Base-by-base conservation (phyloP, 2,888 invertebrate genomes). In the Lepeophtheirus nordmannii region DNA sequence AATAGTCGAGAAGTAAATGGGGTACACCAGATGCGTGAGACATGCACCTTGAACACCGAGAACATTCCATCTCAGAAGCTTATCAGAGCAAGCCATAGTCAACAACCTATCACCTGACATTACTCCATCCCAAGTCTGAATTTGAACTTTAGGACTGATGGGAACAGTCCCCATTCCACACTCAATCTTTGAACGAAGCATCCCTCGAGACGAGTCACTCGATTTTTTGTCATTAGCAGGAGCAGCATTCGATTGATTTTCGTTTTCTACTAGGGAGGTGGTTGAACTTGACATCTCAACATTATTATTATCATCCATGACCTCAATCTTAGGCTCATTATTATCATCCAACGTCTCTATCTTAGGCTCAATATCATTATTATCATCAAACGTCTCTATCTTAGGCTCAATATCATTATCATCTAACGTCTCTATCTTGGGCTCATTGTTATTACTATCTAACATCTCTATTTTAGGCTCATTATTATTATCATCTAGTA, bases 61-160 rank as follows among this genome's bases (percentile, higher is more conserved):
- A 69, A 91, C 87, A 79, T 92, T 91, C 93, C 93, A 94, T 70
- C 90, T 83, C 70, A 90, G 89, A 74, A 92, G 85, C 80, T 96
- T 94, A 80, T 94, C 94, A 69, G 92, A 92, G 76, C 94, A 96
- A 65, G 93, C 93, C 94, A 94, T 94, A 61, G 93, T 93, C 67
- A 91, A 80, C 70, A 94, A 80, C 67, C 93, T 82, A 79, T 91
- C 88, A 68, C 92, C 91, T 82, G 86, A 84, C 73, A 91, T 78
- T 58, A 94, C 88, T 58, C 92, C 92, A 76, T 94, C 93, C 91
- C 92, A 93, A 0, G 92, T 92, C 77, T 92, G 93, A 65, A 86
- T 81, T 20, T 83, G 80, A 74, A 80, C 82, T 72, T 83, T 84
- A 23, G 72, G 68, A 67, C 75, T 75, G 3, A 89, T 87, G 0